Conservation (phyloP, 2,888 invertebrate genomes). For the Dolomedes plantarius region DNA sequence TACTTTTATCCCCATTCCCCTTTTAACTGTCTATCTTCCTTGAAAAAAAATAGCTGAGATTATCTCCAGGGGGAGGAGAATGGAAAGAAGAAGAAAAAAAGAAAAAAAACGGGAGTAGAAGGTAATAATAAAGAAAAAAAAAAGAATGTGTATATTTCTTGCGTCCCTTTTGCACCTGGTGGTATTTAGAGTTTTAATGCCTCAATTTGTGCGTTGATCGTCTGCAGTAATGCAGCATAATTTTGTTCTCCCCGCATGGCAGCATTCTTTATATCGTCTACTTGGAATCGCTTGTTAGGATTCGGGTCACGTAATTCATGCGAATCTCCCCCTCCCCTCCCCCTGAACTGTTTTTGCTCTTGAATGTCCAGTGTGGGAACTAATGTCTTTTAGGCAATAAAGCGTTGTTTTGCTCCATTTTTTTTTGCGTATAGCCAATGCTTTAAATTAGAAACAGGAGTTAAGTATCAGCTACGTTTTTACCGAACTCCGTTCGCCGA, state of each 20-base stretch:
- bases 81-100: no score
- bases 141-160: constrained; percentile 2
- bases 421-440: no score
- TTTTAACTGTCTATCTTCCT: constrained; percentile 13
- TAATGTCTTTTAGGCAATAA: neutral
- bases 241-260: neutral
- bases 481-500: no score
- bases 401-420: no score
- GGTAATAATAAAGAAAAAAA: neutral
- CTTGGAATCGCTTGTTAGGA: neutral
- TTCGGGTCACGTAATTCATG: constrained; percentile 11
- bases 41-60: constrained; percentile 9
- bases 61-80: neutral
- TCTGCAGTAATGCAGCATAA: constrained; percentile 1
- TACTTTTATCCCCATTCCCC: neutral
- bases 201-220: constrained; percentile 22
- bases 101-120: neutral
- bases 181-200: constrained; percentile 30
- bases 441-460: no score
- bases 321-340: no score
- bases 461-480: no score
- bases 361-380: neutral
- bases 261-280: constrained; percentile 8
- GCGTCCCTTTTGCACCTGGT: constrained; percentile 19
- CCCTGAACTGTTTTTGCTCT: neutral